A percentile compares a stretch with the other conserved stretches of the same genome.
Evolutionary conservation across 2,888 invertebrate genomes (phyloP).

Genomic region (Netelia melanura): DNA sequence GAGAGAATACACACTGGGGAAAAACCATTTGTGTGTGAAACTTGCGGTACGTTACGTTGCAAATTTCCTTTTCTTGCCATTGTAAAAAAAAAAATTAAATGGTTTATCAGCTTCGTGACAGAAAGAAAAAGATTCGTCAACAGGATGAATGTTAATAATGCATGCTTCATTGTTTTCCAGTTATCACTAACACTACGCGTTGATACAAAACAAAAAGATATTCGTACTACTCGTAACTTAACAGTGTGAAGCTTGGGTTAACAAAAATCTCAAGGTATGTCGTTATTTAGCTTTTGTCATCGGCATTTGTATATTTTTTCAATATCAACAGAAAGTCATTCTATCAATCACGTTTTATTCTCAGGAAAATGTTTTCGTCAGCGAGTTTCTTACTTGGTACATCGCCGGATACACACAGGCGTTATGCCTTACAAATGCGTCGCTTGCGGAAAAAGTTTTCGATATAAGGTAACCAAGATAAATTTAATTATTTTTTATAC

Average conservation of each 20-base stretch:
- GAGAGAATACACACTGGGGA: constrained; percentile 94
- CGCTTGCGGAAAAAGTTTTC: constrained; percentile 92
- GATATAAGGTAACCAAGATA: constrained; percentile 89
- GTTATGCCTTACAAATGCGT: constrained; percentile 95
- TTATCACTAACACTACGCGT: constrained; percentile 63
- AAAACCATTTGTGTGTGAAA: constrained; percentile 94
- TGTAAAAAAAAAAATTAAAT: too few species aligned
- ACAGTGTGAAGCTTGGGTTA: constrained; percentile 68
- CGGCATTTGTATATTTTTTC: constrained; percentile 22
- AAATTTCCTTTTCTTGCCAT: constrained; percentile 4
- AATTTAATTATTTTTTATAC: neutral
- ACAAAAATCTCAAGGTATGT: constrained; percentile 63
- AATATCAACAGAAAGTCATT: constrained; percentile 24
- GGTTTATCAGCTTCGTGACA: neutral
- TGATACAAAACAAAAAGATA: constrained; percentile 41
- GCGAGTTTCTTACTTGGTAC: constrained; percentile 93
- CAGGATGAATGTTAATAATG: constrained; percentile 1
- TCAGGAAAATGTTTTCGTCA: constrained; percentile 94
- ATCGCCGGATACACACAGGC: constrained; percentile 93
- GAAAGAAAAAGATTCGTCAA: neutral
- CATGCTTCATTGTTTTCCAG: constrained; percentile 68
- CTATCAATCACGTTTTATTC: constrained; percentile 19
- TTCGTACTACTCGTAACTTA: constrained; percentile 60
- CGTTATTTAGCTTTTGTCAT: neutral
- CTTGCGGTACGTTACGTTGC: constrained; percentile 88